A percentile compares a stretch with the other conserved stretches of the same genome.
Evolutionary conservation across 2,888 invertebrate species (phyloP).

Genomic region (Coelogynopora nodosa): DNA sequence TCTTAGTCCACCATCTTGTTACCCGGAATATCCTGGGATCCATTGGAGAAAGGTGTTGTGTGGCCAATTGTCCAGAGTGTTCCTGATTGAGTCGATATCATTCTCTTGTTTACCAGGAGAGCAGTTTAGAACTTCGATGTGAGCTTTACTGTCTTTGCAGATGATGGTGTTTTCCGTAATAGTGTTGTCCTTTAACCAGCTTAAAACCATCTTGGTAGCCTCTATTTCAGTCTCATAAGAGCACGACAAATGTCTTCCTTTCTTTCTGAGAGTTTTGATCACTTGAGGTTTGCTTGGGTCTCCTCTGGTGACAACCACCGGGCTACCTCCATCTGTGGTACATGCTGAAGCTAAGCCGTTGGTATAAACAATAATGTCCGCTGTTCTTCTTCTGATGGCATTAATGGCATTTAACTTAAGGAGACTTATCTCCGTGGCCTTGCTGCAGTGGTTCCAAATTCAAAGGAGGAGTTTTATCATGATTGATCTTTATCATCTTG

Average conservation of each 20-base stretch:
- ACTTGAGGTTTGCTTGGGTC: too few species aligned
- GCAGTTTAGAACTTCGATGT: too few species aligned
- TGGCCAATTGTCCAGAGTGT: background rate
- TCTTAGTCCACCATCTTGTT: background rate
- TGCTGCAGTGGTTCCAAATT: background rate
- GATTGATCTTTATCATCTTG: background rate
- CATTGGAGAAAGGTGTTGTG: background rate
- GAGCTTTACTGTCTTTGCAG: background rate
- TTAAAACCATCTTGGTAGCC: background rate
- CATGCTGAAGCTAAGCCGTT: background rate
- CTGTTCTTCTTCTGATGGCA: background rate
- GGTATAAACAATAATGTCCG: background rate
- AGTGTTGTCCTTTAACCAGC: background rate
- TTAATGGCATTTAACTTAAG: background rate
- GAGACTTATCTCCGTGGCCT: background rate
- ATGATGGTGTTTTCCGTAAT: background rate
- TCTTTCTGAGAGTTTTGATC: too few species aligned
- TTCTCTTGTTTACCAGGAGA: background rate
- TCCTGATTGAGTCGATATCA: background rate
- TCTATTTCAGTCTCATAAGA: too few species aligned
- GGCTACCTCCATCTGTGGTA: background rate
- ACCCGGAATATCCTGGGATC: background rate
- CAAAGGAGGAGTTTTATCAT: background rate
- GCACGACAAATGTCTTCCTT: too few species aligned
- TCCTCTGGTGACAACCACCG: background rate